Evolutionary conservation across 2,888 invertebrate species (phyloP).

Genomic region (Oligia fasciuncula): DNA sequence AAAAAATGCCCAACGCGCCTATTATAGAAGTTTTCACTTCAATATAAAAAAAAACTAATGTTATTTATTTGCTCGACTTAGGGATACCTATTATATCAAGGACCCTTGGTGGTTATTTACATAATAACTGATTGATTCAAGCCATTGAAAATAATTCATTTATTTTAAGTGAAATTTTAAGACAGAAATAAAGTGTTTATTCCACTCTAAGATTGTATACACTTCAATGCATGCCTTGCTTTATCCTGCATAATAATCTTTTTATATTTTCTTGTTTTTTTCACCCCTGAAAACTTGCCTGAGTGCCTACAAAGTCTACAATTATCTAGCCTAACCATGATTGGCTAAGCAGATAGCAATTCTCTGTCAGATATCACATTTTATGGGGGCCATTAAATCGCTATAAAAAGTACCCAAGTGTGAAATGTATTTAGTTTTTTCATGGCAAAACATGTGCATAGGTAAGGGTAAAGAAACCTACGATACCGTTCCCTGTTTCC

Average conservation of each 20-base stretch:
- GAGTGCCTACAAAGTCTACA: slow-evolving; percentile 18
- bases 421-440: slow-evolving; percentile 30
- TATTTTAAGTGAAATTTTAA: too few species aligned
- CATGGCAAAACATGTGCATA: slow-evolving; percentile 1
- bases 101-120: background rate
- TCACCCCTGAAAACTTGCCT: too few species aligned
- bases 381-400: slow-evolving; percentile 53
- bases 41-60: too few species aligned
- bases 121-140: background rate
- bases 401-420: slow-evolving; percentile 44
- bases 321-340: slow-evolving; percentile 24
- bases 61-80: background rate
- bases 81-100: background rate
- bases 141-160: too few species aligned
- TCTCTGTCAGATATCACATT: slow-evolving; percentile 38
- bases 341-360: slow-evolving; percentile 32
- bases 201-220: background rate
- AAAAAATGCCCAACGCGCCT: too few species aligned
- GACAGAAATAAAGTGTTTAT: background rate
- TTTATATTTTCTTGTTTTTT: background rate
- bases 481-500: background rate
- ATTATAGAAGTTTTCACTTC: too few species aligned
- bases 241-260: background rate
- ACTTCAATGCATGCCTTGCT: background rate
- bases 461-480: background rate